phyloP scores from a whole-genome alignment of 2,888 invertebrate species.

The Tinea semifulvella region DNA sequence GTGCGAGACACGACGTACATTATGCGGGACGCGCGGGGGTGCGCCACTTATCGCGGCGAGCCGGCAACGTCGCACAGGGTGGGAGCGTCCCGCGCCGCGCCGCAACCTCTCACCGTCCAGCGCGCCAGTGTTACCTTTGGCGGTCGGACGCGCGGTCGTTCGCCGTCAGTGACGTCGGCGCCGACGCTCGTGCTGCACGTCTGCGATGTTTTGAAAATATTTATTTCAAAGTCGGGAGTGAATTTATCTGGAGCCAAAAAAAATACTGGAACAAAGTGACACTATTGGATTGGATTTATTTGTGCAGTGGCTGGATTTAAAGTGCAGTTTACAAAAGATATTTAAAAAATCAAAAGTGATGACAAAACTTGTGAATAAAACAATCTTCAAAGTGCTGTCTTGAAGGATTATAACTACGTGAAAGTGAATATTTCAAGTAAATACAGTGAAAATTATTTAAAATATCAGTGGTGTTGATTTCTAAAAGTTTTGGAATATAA shows the following conservation, averaged over 20 bases:
- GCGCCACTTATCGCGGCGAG: constrained; percentile 65
- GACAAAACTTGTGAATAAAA: constrained; percentile 35
- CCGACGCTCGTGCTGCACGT: constrained; percentile 64
- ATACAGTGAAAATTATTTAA: constrained; percentile 30
- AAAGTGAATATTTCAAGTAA: constrained; percentile 35
- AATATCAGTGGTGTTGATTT: constrained; percentile 23
- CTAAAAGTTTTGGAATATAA: background rate
- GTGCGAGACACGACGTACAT: constrained; percentile 34
- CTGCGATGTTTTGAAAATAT: constrained; percentile 62
- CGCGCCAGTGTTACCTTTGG: constrained; percentile 71
- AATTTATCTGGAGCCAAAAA: constrained; percentile 18
- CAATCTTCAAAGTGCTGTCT: constrained; percentile 31
- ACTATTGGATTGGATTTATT: constrained; percentile 61
- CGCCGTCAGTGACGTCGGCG: constrained; percentile 62
- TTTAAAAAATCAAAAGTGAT: constrained; percentile 37
- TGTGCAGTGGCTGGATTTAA: constrained; percentile 49
- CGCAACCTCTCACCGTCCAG: constrained; percentile 70
- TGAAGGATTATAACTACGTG: constrained; percentile 34
- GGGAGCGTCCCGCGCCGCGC: constrained; percentile 61
- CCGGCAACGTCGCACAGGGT: constrained; percentile 65
- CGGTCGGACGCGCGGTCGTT: constrained; percentile 61
- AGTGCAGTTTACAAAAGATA: constrained; percentile 57
- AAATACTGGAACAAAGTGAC: constrained; percentile 76
- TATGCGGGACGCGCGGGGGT: constrained; percentile 51
- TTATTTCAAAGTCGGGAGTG: constrained; percentile 48